phyloP scores from a whole-genome alignment of 1,140 invertebrate species.

The Bemisia tabaci region DNA sequence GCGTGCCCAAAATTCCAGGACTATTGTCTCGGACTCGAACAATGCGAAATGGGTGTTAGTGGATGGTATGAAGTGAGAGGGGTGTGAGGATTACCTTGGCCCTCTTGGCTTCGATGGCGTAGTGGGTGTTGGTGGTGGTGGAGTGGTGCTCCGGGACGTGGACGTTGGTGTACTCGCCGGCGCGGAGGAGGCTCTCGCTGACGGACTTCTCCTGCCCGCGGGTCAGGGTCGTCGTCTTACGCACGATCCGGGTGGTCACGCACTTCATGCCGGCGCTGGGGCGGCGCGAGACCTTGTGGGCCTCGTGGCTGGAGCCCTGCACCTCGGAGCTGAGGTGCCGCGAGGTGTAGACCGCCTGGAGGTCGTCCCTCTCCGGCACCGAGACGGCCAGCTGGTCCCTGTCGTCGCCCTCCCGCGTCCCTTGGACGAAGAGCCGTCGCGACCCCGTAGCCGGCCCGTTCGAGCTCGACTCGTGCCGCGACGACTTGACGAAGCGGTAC shows the following conservation, averaged over 20 bases:
- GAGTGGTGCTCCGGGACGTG: conserved; percentile 29
- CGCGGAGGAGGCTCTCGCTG: conserved; percentile 49
- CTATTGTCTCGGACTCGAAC: too few relatives aligned
- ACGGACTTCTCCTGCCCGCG: conserved; percentile 67
- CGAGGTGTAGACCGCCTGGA: conserved; percentile 65
- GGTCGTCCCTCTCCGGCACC: conserved; percentile 31
- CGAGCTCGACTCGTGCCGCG: conserved; percentile 22
- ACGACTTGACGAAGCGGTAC: conserved; percentile 57
- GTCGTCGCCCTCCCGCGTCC: conserved; percentile 49
- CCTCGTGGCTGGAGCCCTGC: conserved; percentile 64
- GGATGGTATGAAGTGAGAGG: too few relatives aligned
- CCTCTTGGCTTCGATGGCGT: conserved; percentile 36
- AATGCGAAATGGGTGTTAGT: too few relatives aligned
- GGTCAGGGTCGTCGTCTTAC: conserved; percentile 80
- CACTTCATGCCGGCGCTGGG: conserved; percentile 56
- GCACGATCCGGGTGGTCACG: conserved; percentile 72
- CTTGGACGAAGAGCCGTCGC: conserved; percentile 62
- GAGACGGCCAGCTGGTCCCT: conserved; percentile 35
- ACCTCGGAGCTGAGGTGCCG: conserved; percentile 70
- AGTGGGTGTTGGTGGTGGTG: neutral
- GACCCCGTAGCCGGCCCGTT: conserved; percentile 2
- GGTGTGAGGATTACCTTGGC: conserved; percentile 50
- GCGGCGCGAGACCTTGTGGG: conserved; percentile 60
- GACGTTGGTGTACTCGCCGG: conserved; percentile 33
- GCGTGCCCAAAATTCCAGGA: too few relatives aligned